Evolutionary conservation across 2,113 vertebrate genomes (phyloP).

Genomic region (Panurus biarmicus): DNA sequence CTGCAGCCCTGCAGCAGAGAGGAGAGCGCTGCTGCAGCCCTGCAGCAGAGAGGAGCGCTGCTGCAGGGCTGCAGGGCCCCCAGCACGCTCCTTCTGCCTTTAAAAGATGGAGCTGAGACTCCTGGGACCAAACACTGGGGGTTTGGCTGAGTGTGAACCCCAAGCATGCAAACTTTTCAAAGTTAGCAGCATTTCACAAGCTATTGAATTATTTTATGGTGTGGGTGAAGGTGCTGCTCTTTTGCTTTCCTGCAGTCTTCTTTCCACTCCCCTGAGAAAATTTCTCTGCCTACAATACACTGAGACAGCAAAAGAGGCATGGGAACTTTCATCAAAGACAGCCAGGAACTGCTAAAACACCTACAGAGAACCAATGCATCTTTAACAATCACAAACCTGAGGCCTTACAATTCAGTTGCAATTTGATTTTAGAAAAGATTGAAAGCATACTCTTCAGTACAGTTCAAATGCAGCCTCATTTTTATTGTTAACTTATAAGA

Average conservation of each 20-base stretch:
- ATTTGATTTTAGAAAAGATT: neutral
- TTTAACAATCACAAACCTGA: neutral
- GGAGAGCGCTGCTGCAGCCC: neutral
- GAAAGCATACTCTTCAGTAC: neutral
- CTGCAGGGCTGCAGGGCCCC: too few relatives aligned
- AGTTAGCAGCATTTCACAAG: neutral
- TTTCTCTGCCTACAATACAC: neutral
- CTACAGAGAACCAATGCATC: neutral
- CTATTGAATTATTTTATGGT: neutral
- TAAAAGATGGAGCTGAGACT: neutral
- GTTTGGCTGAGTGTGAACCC: fast-evolving
- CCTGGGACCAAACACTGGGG: fast-evolving
- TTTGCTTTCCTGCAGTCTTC: neutral
- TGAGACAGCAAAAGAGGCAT: neutral
- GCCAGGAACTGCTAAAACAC: neutral
- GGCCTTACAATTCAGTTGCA: neutral
- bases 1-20: too few relatives aligned
- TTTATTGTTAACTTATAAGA: neutral
- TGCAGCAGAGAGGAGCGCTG: neutral
- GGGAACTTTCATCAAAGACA: neutral
- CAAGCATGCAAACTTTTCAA: neutral
- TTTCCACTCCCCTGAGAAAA: neutral
- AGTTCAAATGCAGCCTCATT: neutral
- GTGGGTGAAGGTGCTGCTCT: neutral
- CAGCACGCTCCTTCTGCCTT: neutral